These are phyloP conservation scores for Sebastes flavidus DNA, from an alignment of 2,797 vertebrate species.

Conservation along the genomic window DNA sequence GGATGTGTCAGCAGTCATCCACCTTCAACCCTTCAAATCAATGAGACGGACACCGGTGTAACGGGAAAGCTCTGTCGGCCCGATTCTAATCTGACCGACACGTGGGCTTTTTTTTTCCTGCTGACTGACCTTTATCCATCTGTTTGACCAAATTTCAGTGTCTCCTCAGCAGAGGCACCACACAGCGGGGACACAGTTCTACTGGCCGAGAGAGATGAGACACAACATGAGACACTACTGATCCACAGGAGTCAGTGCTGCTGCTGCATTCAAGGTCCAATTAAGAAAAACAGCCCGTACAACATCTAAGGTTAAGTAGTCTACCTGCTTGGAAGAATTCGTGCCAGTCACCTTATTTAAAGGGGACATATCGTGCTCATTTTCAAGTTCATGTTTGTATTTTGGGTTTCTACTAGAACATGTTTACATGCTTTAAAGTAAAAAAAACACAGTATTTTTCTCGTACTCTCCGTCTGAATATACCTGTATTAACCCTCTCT, in stretches of 20 bases:
- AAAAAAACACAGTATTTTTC: too few species aligned
- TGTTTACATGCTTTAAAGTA: too few species aligned
- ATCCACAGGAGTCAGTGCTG: background rate
- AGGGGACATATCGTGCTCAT: too few species aligned
- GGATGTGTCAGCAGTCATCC: constrained; percentile 71
- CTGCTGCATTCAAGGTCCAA: background rate
- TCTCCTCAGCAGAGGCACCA: background rate
- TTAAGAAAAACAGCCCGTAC: background rate
- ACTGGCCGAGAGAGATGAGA: background rate
- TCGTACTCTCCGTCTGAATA: too few species aligned
- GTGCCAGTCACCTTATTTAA: background rate
- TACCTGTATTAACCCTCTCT: too few species aligned
- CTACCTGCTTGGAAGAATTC: background rate
- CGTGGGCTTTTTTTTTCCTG: constrained; percentile 43
- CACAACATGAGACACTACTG: too few species aligned
- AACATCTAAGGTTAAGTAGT: background rate
- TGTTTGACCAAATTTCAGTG: constrained; percentile 24
- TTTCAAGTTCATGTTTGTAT: too few species aligned
- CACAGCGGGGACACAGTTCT: fast-evolving
- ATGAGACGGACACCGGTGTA: constrained; percentile 22
- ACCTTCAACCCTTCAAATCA: constrained; percentile 49
- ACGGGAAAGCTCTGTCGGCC: constrained; percentile 21
- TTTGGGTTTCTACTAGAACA: too few species aligned
- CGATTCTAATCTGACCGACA: constrained; percentile 61
- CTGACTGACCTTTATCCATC: constrained; percentile 62